Base-by-base conservation (phyloP, 1,140 invertebrate species). In the Alviniconcha marisindica region DNA sequence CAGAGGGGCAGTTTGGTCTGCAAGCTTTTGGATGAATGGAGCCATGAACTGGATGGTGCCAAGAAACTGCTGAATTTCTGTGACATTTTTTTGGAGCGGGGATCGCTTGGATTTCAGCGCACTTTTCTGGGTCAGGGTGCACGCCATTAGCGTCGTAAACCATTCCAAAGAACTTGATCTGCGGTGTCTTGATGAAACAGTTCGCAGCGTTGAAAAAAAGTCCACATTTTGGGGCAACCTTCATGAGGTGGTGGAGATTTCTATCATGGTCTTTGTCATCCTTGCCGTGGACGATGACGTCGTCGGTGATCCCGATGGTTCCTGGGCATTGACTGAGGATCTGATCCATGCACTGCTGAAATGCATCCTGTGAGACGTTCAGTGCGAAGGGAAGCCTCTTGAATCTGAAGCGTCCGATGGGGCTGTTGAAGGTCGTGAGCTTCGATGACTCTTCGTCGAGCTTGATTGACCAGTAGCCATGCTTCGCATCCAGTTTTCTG, bases 371-470 rank as follows among this genome's bases (percentile, higher is more conserved):
- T 71, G 76, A 76, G n/a, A 77, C 33, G 38, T 42, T 77, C 21
- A 91, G 82, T 51, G 93, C 92, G 88, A 94, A 94, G 12, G 93
- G 92, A 38, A n/a, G n/a, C n/a, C 92, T 87, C 31, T 86, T 71
- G 84, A 91, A 92, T 69, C 86, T 86, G 77, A 87, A 93, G 56
- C 89, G 79, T 21, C 90, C 93, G 90, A 93, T 94, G 69, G 82
- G 82, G 38, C 48, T 71, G 12, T 93, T 91, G 87, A 95, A 94
- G 38, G 94, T 94, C 28, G 90, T 92, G 10, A 94, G 84, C 77
- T 74, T 90, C 84, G 56, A 87, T 87, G 83, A 86, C 5, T 66
- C 31, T n/a, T 79, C 51, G 48, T 84, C 83, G 42, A 86, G 42
- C 31, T 79, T 74, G 48, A 87, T 83, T 0, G 71, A 31, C 77